Evolutionary conservation across 2,888 invertebrate species (phyloP).

Genomic region (Xestia sexstrigata): DNA sequence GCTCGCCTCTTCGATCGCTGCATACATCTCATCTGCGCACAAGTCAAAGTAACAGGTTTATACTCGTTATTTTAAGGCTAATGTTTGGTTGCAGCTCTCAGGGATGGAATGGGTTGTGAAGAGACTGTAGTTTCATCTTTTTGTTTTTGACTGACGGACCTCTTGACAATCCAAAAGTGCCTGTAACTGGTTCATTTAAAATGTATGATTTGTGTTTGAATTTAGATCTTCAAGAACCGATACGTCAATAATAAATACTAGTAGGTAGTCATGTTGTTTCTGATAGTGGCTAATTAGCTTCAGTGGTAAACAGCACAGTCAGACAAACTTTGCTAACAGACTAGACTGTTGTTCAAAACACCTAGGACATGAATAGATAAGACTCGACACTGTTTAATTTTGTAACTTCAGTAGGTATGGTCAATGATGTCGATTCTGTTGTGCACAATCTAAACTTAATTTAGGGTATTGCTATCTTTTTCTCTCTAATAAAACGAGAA

Average conservation of each 20-base stretch:
- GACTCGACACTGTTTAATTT: not conserved
- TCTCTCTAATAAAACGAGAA: too few species aligned
- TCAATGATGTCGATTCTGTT: too few species aligned
- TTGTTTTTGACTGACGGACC: not conserved
- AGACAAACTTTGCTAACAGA: not conserved
- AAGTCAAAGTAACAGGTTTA: not conserved
- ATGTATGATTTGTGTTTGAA: not conserved
- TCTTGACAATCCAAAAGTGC: not conserved
- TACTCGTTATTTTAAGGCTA: not conserved
- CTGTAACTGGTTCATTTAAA: not conserved
- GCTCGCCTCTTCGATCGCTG: constrained; percentile 95
- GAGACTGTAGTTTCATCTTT: not conserved
- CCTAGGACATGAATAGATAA: not conserved
- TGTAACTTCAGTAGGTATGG: not conserved
- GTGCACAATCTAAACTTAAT: too few species aligned
- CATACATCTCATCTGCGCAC: constrained; percentile 95
- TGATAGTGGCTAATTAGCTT: not conserved
- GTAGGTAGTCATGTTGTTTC: not conserved
- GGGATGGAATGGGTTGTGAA: not conserved
- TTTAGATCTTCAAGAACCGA: not conserved
- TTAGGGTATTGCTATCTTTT: too few species aligned
- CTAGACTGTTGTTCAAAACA: not conserved
- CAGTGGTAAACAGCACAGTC: not conserved
- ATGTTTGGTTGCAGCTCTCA: not conserved
- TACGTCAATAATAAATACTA: not conserved